Conservation (phyloP, 2,113 vertebrate genomes). For the Enhydra lutris region DNA sequence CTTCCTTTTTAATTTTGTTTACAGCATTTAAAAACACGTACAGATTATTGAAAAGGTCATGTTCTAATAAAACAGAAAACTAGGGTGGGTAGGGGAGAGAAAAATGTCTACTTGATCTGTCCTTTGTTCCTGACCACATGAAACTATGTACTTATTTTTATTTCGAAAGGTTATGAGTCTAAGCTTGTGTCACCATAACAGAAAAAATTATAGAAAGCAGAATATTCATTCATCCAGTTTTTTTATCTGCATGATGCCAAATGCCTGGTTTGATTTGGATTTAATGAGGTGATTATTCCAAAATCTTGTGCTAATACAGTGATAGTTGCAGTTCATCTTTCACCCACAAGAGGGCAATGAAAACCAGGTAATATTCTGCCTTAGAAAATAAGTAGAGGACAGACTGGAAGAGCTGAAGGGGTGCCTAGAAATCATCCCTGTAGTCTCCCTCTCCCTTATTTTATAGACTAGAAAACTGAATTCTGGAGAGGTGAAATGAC, state of each 20-base stretch:
- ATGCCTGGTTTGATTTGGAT: background rate
- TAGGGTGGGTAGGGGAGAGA: background rate
- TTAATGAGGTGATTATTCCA: background rate
- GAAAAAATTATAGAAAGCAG: background rate
- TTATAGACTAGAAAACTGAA: background rate
- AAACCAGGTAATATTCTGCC: constrained; percentile 19
- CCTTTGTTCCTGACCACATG: background rate
- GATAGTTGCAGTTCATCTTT: constrained; percentile 35
- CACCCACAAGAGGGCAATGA: constrained; percentile 75
- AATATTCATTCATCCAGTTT: background rate
- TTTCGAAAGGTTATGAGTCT: background rate
- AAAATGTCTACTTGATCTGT: background rate
- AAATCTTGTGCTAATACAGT: background rate
- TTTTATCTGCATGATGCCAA: background rate
- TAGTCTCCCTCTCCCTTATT: background rate
- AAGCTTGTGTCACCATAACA: background rate
- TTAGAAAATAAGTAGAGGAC: background rate
- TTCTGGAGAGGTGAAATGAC: background rate
- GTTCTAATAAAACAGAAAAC: constrained; percentile 33
- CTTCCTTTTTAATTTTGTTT: constrained; percentile 18
- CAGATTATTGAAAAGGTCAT: constrained; percentile 9
- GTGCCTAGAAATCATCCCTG: background rate
- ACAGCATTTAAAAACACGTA: background rate
- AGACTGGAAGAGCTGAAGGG: background rate
- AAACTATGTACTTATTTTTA: background rate